Evolutionary conservation across 2,888 invertebrate genomes (phyloP).

Genomic region (Pilophorus perplexus): DNA sequence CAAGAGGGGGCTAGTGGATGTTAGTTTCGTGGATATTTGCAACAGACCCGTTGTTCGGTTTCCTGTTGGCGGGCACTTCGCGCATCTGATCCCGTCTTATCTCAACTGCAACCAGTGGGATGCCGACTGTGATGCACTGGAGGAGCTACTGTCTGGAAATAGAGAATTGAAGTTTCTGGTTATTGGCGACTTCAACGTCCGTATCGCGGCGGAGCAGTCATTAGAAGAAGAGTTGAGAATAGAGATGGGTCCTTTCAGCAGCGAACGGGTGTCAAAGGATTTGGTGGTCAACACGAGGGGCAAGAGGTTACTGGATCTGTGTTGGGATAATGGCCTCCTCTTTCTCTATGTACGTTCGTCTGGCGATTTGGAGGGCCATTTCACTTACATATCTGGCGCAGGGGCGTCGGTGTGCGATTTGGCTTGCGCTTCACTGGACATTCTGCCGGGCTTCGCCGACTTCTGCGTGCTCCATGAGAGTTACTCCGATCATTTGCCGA

Average conservation of each 20-base stretch:
- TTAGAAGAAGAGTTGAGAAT: not conserved
- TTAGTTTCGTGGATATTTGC: too few species aligned
- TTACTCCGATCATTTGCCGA: constrained; percentile 26
- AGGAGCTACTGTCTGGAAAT: not conserved
- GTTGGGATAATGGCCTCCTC: constrained; percentile 1
- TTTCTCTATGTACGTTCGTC: constrained; percentile 11
- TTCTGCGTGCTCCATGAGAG: not conserved
- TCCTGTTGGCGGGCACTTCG: not conserved
- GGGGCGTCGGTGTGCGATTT: constrained; percentile 18
- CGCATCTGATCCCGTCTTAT: constrained; percentile 1
- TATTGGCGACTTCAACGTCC: constrained; percentile 22
- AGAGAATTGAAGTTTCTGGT: not conserved
- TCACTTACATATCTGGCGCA: not conserved
- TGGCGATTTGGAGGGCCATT: constrained; percentile 4
- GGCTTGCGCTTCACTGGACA: constrained; percentile 3
- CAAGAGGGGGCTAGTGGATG: too few species aligned
- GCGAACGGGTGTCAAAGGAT: not conserved
- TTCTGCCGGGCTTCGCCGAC: not conserved
- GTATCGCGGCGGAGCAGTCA: constrained; percentile 8
- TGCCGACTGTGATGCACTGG: not conserved
- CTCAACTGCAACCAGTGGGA: constrained; percentile 23
- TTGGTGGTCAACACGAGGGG: constrained; percentile 11
- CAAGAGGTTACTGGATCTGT: not conserved
- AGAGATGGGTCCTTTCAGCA: not conserved
- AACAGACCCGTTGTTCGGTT: not conserved